A percentile compares a stretch with the other conserved stretches of the same genome.
These are phyloP conservation scores for Drosophila auraria DNA, from an alignment of 1,140 invertebrate genomes.

Conservation along the genomic window DNA sequence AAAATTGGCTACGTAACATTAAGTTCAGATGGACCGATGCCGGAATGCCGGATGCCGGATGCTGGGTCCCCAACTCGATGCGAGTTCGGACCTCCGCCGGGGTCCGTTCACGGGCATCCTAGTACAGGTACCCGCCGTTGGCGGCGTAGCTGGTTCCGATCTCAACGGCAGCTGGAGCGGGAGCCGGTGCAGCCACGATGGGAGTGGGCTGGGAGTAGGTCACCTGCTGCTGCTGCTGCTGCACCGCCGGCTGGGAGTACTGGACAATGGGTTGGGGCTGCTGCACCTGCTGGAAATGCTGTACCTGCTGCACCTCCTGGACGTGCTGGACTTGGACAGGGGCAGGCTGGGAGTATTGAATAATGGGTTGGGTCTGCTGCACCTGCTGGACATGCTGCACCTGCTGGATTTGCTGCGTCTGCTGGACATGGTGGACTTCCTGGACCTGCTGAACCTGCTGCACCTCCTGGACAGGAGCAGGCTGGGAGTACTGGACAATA, in stretches of 20 bases:
- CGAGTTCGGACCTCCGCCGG: conserved; percentile 58
- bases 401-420: not conserved
- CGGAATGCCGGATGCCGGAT: not conserved
- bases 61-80: conserved; percentile 39
- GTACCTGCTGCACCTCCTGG: not conserved
- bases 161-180: conserved; percentile 14
- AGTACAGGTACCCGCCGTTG: conserved; percentile 75
- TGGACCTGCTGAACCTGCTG: not conserved
- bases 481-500: not conserved
- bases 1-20: conserved; percentile 69
- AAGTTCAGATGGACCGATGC: conserved; percentile 37
- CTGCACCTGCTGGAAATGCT: not conserved
- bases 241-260: conserved; percentile 22
- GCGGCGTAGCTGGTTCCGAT: conserved; percentile 61
- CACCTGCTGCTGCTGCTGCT: conserved; percentile 36
- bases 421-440: not conserved
- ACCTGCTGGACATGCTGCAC: conserved; percentile 13
- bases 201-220: conserved; percentile 43
- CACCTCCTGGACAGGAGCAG: too few relatives aligned
- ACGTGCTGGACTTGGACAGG: not conserved
- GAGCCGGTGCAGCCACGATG: not conserved
- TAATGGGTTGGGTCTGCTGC: not conserved
- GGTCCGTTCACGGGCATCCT: conserved; percentile 68
- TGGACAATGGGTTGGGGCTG: conserved; percentile 39
- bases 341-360: not conserved